phyloP scores from a whole-genome alignment of 2,888 invertebrate species.

The Athripsodes cinereus region DNA sequence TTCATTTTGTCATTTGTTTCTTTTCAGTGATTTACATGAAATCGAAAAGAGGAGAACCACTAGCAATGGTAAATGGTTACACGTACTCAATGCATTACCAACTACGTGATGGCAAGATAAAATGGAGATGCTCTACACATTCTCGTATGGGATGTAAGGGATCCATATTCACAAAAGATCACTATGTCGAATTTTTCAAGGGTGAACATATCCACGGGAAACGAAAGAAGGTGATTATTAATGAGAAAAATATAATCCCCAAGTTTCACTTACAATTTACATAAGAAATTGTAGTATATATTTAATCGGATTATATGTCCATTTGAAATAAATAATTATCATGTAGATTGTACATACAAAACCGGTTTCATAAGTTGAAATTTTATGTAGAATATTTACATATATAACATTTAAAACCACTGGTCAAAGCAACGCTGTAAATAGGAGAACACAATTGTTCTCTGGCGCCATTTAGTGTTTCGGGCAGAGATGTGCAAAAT shows the following conservation, averaged over 20 bases:
- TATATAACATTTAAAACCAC: too few relatives aligned
- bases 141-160: not conserved
- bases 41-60: not conserved
- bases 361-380: too few relatives aligned
- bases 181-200: not conserved
- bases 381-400: too few relatives aligned
- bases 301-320: too few relatives aligned
- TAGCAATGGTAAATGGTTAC: not conserved
- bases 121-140: not conserved
- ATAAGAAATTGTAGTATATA: too few relatives aligned
- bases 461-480: too few relatives aligned
- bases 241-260: not conserved
- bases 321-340: too few relatives aligned
- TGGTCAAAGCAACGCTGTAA: too few relatives aligned
- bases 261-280: too few relatives aligned
- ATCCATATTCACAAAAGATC: not conserved
- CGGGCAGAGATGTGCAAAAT: too few relatives aligned
- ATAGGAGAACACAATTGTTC: too few relatives aligned
- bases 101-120: not conserved
- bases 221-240: not conserved
- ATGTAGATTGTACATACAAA: too few relatives aligned
- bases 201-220: not conserved
- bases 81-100: not conserved
- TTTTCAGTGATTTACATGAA: slow-evolving; percentile 1
- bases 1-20: not conserved